Evolutionary conservation across 2,888 invertebrate species (phyloP).

Genomic region (Sycophila texana): DNA sequence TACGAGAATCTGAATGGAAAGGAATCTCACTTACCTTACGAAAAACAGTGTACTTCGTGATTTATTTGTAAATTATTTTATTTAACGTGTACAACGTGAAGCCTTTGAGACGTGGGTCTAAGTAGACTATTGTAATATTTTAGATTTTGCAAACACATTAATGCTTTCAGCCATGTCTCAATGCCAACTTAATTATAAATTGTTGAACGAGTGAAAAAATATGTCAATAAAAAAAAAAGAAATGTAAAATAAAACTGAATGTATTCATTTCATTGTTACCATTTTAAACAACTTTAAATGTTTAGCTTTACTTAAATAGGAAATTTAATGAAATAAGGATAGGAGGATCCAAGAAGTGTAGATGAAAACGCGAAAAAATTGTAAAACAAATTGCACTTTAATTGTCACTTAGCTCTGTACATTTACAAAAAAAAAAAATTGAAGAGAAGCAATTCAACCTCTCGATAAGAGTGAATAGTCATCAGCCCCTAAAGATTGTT

Average conservation of each 20-base stretch:
- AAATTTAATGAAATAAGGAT: not conserved
- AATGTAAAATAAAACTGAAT: not conserved
- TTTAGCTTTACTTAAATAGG: not conserved
- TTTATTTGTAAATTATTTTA: conserved; percentile 52
- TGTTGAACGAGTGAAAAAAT: conserved; percentile 28
- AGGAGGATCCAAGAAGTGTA: not conserved
- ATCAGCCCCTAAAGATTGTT: conserved; percentile 18
- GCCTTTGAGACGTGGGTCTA: conserved; percentile 56
- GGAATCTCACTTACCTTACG: conserved; percentile 23
- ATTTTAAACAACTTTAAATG: not conserved
- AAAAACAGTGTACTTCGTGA: conserved; percentile 51
- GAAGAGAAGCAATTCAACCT: conserved; percentile 29
- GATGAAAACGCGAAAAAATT: conserved; percentile 18
- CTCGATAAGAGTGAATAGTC: conserved; percentile 1
- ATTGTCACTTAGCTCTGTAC: conserved; percentile 58
- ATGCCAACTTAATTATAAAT: conserved; percentile 36
- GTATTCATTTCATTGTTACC: too few relatives aligned
- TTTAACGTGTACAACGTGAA: conserved; percentile 11
- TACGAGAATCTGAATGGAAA: conserved; percentile 10
- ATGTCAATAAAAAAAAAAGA: not conserved
- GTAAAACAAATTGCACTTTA: conserved; percentile 63
- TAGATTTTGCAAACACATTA: conserved; percentile 27
- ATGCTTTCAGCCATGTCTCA: conserved; percentile 56
- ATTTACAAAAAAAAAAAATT: conserved; percentile 54
- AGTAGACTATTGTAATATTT: conserved; percentile 34